Conservation (phyloP, 2,113 vertebrate genomes). For the Mobula birostris region DNA sequence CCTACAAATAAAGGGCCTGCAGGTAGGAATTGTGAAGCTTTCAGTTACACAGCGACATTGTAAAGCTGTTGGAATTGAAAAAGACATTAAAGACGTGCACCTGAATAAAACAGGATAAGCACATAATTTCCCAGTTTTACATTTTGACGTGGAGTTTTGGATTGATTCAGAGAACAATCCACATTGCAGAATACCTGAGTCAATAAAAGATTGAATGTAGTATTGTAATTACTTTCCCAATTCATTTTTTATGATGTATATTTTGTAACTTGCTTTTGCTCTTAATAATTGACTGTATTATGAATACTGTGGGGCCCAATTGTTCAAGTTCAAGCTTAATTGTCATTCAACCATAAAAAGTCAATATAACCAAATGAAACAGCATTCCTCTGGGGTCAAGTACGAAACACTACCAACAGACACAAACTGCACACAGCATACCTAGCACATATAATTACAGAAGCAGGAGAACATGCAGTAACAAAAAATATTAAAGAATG, state of each 20-base stretch:
- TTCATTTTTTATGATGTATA: background rate
- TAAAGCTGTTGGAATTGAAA: background rate
- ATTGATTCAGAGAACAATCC: background rate
- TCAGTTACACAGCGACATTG: background rate
- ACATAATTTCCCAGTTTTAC: background rate
- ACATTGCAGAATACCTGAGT: background rate
- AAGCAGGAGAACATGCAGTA: no score
- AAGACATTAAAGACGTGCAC: background rate
- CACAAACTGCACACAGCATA: no score
- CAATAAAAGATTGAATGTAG: background rate
- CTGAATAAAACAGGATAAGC: slow-evolving; percentile 7
- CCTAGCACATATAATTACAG: no score
- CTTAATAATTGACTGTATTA: background rate
- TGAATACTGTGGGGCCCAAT: background rate
- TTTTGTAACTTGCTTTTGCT: background rate
- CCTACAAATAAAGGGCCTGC: slow-evolving; percentile 21
- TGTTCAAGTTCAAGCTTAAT: no score
- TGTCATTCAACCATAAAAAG: no score
- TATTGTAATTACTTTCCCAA: background rate
- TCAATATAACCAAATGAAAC: no score
- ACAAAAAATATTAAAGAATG: no score
- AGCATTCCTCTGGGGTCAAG: no score
- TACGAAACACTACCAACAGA: no score
- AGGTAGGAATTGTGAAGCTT: slow-evolving; percentile 28
- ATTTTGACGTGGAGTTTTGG: background rate